Evolutionary conservation across 2,797 vertebrate species (phyloP).

Genomic region (Notoglanidium macrostoma): DNA sequence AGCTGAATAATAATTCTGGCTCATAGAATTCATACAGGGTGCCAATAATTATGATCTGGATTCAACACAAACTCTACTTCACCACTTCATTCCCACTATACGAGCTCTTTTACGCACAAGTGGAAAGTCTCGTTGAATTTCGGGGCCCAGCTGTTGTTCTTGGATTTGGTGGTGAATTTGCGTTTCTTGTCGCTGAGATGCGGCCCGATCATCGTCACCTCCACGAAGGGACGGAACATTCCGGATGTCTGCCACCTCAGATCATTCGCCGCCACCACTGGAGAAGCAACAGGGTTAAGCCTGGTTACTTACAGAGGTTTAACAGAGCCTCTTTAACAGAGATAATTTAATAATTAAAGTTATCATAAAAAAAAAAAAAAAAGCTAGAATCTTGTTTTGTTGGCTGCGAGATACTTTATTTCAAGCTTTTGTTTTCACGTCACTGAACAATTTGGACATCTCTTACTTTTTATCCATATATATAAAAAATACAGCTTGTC

Average conservation of each 20-base stretch:
- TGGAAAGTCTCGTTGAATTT: conserved; percentile 97
- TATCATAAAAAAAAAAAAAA: no score
- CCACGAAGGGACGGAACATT: conserved; percentile 97
- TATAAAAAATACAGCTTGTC: background rate
- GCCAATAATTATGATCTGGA: background rate
- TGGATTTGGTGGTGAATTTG: conserved; percentile 96
- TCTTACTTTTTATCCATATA: background rate
- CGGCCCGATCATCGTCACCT: conserved; percentile 93
- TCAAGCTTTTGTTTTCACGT: background rate
- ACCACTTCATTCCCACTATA: background rate
- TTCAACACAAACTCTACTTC: background rate
- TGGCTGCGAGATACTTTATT: background rate
- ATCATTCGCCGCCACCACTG: conserved; percentile 90
- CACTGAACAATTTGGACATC: no score
- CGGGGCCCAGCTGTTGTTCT: conserved; percentile 98
- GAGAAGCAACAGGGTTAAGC: background rate
- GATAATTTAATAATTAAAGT: no score
- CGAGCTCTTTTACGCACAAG: conserved; percentile 82
- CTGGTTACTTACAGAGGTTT: background rate
- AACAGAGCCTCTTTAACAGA: background rate
- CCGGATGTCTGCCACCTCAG: conserved; percentile 96
- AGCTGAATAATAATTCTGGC: background rate
- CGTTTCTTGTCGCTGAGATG: conserved; percentile 96
- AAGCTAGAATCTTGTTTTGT: background rate
- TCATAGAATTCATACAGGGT: background rate